phyloP scores from a whole-genome alignment of 2,888 invertebrate genomes.

The Andrena hattorfiana region DNA sequence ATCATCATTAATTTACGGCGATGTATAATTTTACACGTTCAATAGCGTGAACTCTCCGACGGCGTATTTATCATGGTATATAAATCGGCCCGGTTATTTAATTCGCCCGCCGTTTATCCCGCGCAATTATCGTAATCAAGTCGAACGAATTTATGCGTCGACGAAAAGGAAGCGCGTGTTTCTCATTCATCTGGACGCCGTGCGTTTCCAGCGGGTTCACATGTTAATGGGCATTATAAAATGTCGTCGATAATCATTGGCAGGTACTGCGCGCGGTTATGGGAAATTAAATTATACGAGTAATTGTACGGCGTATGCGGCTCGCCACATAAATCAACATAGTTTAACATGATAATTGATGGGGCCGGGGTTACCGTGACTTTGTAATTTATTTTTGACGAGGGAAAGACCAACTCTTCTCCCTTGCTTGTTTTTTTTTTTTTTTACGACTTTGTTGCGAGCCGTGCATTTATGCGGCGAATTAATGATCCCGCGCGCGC shows the following conservation, averaged over 20 bases:
- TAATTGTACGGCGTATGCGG: slow-evolving; percentile 15
- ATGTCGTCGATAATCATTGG: slow-evolving; percentile 12
- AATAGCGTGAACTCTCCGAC: background rate
- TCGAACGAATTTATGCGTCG: slow-evolving; percentile 1
- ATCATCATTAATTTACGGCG: slow-evolving; percentile 4
- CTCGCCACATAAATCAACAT: slow-evolving; percentile 32
- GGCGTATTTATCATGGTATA: slow-evolving; percentile 7
- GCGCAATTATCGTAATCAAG: slow-evolving; percentile 25
- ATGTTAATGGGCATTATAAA: slow-evolving; percentile 20
- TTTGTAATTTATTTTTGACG: slow-evolving; percentile 28
- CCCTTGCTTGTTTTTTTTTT: background rate
- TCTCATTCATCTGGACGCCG: background rate
- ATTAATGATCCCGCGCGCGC: slow-evolving; percentile 3
- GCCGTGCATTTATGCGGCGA: background rate
- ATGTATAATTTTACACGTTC: slow-evolving; percentile 26
- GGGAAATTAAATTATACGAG: slow-evolving; percentile 14
- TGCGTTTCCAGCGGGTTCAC: slow-evolving; percentile 3
- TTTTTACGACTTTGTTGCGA: slow-evolving; percentile 7
- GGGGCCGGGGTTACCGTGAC: background rate
- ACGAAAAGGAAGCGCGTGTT: background rate
- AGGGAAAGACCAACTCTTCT: slow-evolving; percentile 2
- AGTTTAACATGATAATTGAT: slow-evolving; percentile 29
- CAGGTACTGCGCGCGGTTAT: background rate
- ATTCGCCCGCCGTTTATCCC: slow-evolving; percentile 22
- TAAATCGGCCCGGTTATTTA: slow-evolving; percentile 28